A percentile compares a stretch with the other conserved stretches of the same genome.
Conservation (phyloP, 2,113 vertebrate genomes). For the Siniperca chuatsi region DNA sequence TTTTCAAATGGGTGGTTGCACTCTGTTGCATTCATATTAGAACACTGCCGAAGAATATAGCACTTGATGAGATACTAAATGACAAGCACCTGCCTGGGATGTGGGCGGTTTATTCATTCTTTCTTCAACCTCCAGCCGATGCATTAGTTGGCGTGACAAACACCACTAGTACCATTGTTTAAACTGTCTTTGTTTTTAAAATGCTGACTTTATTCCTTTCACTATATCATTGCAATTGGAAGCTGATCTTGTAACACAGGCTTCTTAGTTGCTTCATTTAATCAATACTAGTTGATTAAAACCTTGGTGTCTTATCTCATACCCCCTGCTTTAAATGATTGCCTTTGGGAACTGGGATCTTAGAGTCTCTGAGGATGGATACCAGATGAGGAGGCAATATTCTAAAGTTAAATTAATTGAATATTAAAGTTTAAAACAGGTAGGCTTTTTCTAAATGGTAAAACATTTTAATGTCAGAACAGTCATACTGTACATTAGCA, state of each 20-base stretch:
- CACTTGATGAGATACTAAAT: constrained; percentile 45
- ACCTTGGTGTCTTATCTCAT: constrained; percentile 44
- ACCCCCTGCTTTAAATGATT: constrained; percentile 33
- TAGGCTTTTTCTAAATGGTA: not conserved
- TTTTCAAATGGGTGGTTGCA: constrained; percentile 48
- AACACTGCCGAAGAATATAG: constrained; percentile 27
- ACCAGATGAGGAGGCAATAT: constrained; percentile 18
- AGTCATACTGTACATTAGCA: not conserved
- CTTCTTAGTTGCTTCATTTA: constrained; percentile 47
- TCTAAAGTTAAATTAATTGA: constrained; percentile 35
- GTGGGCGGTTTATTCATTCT: constrained; percentile 31
- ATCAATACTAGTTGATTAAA: constrained; percentile 68
- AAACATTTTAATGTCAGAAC: not conserved
- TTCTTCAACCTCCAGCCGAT: constrained; percentile 14
- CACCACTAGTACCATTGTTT: constrained; percentile 10
- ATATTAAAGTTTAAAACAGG: constrained; percentile 13
- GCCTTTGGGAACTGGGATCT: constrained; percentile 39
- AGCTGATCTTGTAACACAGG: constrained; percentile 33
- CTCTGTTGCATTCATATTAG: constrained; percentile 34
- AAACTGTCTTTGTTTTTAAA: constrained; percentile 27
- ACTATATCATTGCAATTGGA: constrained; percentile 36
- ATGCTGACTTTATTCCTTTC: constrained; percentile 21
- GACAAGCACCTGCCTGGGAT: constrained; percentile 48
- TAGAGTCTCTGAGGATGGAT: constrained; percentile 30
- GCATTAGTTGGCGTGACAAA: constrained; percentile 30